Base-by-base conservation (phyloP, 2,797 vertebrate genomes). In the Myotis daubentonii region DNA sequence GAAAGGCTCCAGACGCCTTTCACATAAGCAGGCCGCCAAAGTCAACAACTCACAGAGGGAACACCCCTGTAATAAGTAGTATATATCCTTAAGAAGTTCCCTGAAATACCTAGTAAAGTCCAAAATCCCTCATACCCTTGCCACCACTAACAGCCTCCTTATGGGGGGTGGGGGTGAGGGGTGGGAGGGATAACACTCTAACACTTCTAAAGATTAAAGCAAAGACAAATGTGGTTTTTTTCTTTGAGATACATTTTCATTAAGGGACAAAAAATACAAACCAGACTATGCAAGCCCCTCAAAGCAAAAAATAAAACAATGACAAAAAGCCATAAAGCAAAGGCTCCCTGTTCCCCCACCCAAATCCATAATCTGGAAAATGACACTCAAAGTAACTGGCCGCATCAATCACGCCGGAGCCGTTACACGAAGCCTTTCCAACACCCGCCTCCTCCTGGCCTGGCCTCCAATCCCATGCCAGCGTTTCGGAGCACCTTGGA, bases 211-310 rank as follows among this genome's bases (percentile, higher is more conserved):
- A 71, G 51, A 66, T 11, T 66, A 28, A 95, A 97, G 96, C 25
- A 60, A 96, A 91, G 36, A 75, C 44, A 78, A 49, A 70, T 7
- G 30, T 38, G 44, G 6, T 3, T 70, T 88, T 91, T 89, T 83
- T 89, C 88, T 47, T 95, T 66, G 57, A 97, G 93, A 89, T 65
- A 95, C 95, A 84, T 87, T 96, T 96, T 93, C 65, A 94, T 96
- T 97, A 96, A 0, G 3, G 22, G 91, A 4, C 20, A 72, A 83
- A 95, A 95, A 95, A 96, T 94, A 38, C 17, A 95, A 0, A 94
- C 75, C 55, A 97, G 62, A 94, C n/a, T 23, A 84, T 11, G 10
- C 38, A 94, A 92, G 95, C 33, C 6, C 28, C 33, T 93, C 66
- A 41, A 94, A 94, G 88, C 72, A 94, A 74, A 80, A 30, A 2